Base-by-base conservation (phyloP, 2,888 invertebrate genomes). In the Embidobia sp. region DNA sequence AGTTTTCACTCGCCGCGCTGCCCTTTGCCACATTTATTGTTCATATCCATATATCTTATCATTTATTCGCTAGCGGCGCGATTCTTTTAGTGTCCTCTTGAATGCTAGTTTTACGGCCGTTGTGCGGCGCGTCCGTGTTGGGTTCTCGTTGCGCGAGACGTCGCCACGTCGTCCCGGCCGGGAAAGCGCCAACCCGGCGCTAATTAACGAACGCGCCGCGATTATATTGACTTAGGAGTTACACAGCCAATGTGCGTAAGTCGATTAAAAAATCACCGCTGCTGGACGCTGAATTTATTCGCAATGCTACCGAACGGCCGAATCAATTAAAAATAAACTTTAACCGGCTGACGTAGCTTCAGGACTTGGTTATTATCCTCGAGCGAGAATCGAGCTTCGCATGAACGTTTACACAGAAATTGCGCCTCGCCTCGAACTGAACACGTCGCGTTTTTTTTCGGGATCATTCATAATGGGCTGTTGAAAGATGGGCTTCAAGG, bases 1-100 rank as follows among this genome's bases (percentile, higher is more conserved):
- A 72, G 74, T 78, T 74, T 48, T 63, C 51, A 26, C 70, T 48
- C 64, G 67, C 31, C 6, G 48, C 48, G 29, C 27, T 69, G 73
- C 70, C 74, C 78, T 78, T 67, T 67, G 67, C 67, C 75, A 72
- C 66, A 59, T 66, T 74, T 63, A 69, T 74, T 74, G 69, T 77
- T 77, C 37, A 66, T 72, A 49, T 57, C 44, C 74, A 51, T 72
- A 67, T 49, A 66, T 78, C 53, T 72, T 78, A 55, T 70, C 78
- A 61, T 70, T 75, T 75, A 61, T 69, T 29, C 44, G 57, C 27
- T 49, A 73, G 57, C 53, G 7, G 29, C 29, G 29, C 31, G 53
- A 61, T 72, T 67, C 57, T 67, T 63, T 55, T 55, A 77, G 48
- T 61, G 57, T 48, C 13, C 22, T 57, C 55, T 49, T 76, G 69